Evolutionary conservation across 2,113 vertebrate genomes (phyloP).

Genomic region (Lipotes vexillifer): DNA sequence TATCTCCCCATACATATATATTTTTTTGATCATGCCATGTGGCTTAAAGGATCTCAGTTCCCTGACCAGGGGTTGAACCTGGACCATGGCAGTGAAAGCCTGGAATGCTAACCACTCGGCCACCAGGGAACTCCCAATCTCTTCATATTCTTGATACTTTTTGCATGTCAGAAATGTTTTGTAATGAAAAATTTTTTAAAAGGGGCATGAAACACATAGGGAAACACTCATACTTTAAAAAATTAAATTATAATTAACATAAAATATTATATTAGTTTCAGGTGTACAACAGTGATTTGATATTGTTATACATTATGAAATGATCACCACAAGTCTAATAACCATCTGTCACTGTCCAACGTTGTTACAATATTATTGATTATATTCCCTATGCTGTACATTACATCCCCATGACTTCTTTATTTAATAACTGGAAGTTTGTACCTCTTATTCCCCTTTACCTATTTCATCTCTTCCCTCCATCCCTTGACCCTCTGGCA

Average conservation of each 20-base stretch:
- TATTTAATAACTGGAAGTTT: background rate
- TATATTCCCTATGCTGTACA: background rate
- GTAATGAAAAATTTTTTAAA: background rate
- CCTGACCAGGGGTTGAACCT: background rate
- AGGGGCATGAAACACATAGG: background rate
- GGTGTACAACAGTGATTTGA: background rate
- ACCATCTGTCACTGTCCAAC: background rate
- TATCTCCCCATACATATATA: background rate
- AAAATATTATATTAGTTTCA: background rate
- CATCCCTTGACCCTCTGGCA: background rate
- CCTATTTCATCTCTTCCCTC: background rate
- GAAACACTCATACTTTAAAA: background rate
- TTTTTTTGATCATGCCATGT: too few species aligned
- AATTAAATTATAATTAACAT: background rate
- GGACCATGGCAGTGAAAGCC: background rate
- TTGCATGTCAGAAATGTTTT: background rate
- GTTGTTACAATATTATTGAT: background rate
- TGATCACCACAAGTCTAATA: background rate
- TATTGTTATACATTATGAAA: background rate
- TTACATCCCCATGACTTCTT: background rate
- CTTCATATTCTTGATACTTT: background rate
- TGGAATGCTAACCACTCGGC: background rate
- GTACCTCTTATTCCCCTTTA: background rate
- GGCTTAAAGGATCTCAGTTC: background rate
- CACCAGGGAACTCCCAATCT: background rate